These are phyloP conservation scores for Penaeus monodon DNA, from an alignment of 2,888 invertebrate species.

Conservation along the genomic window DNA sequence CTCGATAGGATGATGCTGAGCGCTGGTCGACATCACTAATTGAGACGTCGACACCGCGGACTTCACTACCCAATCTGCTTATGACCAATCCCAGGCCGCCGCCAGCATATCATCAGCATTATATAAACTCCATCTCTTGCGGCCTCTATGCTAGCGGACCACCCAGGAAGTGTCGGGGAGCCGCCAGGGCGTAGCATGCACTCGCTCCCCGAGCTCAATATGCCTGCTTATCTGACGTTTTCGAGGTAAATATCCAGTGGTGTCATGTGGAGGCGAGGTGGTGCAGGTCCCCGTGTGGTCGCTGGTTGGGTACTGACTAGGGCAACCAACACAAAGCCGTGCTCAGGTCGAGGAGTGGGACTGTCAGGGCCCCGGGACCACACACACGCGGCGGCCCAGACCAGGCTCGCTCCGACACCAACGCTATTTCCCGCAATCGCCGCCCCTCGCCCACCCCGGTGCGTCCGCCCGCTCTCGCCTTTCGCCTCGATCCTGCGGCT, in stretches of 20 bases:
- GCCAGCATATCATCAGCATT: conserved; percentile 43
- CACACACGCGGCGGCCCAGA: conserved; percentile 42
- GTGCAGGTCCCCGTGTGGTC: conserved; percentile 38
- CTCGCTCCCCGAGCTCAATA: conserved; percentile 1
- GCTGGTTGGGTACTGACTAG: conserved; percentile 50
- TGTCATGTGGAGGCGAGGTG: conserved; percentile 15
- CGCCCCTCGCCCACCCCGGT: conserved; percentile 31
- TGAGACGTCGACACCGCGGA: conserved; percentile 43
- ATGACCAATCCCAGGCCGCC: neutral
- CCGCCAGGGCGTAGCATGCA: conserved; percentile 1
- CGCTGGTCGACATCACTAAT: conserved; percentile 50
- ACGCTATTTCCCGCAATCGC: conserved; percentile 36
- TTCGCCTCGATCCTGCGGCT: neutral
- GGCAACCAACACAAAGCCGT: conserved; percentile 52
- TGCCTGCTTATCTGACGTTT: neutral
- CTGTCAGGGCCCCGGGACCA: conserved; percentile 50
- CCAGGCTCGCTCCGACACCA: conserved; percentile 18
- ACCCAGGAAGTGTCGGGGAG: conserved; percentile 27
- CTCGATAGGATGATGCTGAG: conserved; percentile 34
- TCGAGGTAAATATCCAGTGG: neutral
- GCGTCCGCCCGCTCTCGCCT: conserved; percentile 18
- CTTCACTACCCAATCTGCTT: conserved; percentile 48
- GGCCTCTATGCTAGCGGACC: conserved; percentile 28
- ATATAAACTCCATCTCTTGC: conserved; percentile 24
- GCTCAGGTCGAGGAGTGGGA: conserved; percentile 53